These are phyloP conservation scores for Epinotia nisella DNA, from an alignment of 2,888 invertebrate species.

Conservation along the genomic window DNA sequence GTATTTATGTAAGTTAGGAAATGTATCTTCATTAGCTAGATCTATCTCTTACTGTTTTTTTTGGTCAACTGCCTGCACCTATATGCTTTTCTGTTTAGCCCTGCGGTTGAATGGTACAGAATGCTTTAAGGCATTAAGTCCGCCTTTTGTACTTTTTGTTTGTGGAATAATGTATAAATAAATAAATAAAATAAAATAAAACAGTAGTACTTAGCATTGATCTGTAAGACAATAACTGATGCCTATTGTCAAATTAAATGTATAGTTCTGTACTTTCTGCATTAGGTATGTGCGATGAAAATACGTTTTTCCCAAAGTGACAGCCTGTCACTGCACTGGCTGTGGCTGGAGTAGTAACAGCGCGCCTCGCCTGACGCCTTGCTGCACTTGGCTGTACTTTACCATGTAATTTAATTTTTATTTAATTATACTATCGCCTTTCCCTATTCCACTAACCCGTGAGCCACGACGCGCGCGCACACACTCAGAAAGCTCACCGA, in stretches of 20 bases:
- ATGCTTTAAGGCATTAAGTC: too few species aligned
- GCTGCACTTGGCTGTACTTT: constrained; percentile 26
- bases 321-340: background rate
- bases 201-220: background rate
- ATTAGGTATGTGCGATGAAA: background rate
- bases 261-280: too few species aligned
- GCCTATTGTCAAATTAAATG: background rate
- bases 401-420: constrained; percentile 39
- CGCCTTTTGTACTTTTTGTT: too few species aligned
- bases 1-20: too few species aligned
- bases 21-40: too few species aligned
- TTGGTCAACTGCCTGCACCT: too few species aligned
- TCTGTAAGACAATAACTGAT: background rate
- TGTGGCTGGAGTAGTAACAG: background rate
- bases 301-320: background rate
- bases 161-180: too few species aligned
- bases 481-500: background rate
- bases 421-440: constrained; percentile 43
- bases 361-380: background rate
- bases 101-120: too few species aligned
- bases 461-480: constrained; percentile 29
- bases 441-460: constrained; percentile 40
- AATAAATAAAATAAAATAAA: too few species aligned
- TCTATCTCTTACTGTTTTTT: too few species aligned
- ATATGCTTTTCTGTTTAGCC: too few species aligned